Evolutionary conservation across 1,140 invertebrate species (phyloP).

Genomic region (Diuraphis noxia): DNA sequence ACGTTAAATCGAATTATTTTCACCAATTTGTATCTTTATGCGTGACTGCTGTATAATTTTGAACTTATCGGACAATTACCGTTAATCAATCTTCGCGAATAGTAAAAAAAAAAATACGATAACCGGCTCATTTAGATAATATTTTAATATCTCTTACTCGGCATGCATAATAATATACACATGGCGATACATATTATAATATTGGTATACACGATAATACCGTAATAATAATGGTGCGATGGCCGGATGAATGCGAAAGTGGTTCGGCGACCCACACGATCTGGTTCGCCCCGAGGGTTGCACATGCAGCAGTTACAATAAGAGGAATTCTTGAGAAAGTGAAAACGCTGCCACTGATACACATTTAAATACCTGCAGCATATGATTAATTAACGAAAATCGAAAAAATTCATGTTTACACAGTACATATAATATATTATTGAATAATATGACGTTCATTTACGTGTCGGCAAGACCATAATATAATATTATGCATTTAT

Average conservation of each 20-base stretch:
- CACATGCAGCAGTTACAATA: not conserved
- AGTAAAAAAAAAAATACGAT: not conserved
- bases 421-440: too few species aligned
- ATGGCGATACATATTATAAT: not conserved
- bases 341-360: constrained; percentile 16
- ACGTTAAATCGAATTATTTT: not conserved
- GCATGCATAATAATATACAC: constrained; percentile 5
- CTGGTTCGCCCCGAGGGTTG: constrained; percentile 40
- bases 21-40: not conserved
- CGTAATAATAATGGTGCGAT: constrained; percentile 24
- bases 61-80: not conserved
- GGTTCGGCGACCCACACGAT: constrained; percentile 35
- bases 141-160: not conserved
- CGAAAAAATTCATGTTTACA: not conserved
- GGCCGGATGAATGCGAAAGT: constrained; percentile 42
- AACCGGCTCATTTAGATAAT: not conserved
- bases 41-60: not conserved
- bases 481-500: not conserved
- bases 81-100: not conserved
- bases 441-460: not conserved
- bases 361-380: not conserved
- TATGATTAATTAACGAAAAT: not conserved
- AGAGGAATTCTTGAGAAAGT: constrained; percentile 38
- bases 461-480: not conserved
- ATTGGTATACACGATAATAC: not conserved